Base-by-base conservation (phyloP, 2,113 vertebrate genomes). In the Aythya baeri region DNA sequence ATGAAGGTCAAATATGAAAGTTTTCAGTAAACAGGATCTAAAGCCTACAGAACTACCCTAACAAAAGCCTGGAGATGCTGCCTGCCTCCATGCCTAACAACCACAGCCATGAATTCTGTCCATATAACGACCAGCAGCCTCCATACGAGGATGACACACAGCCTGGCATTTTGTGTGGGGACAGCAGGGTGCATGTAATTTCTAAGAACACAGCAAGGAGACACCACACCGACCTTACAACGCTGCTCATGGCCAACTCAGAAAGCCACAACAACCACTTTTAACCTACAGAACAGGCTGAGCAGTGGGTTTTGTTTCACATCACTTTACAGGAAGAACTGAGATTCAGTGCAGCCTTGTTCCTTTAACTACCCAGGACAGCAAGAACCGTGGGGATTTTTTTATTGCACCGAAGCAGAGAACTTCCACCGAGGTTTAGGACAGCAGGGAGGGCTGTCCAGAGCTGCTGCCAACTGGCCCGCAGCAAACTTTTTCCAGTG, bases 401-500 rank as follows among this genome's bases (percentile, higher is more conserved):
- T 94, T 94, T 26, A 81, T 61, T 55, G 63, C 38, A 78, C 36
- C 88, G 36, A 70, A 75, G 46, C 66, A 73, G 59, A 82, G 32
- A 83, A 74, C 21, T 83, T 75, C 44, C 80, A 71, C 17, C 18
- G 25, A 83, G 34, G 70, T 72, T 90, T 4, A 72, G 34, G 80
- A 43, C 14, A 72, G 65, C 57, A 32, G 72, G 46, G 68, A 93
- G 46, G 80, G 57, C 26, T 78, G 80, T 32, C 50, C 83, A 46
- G 80, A 90, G 72, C 80, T 93, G 92, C 90, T 95, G 95, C 92
- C 94, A 97, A 8, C 27, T 86, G 80, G 83, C 88, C 83, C n/a
- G 72, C 83, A 94, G 76, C 46, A 91, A 68, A 80, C 27, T 91
- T 93, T 72, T 93, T 58, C 72, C 79, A 71, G n/a, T 49, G 83